Base-by-base conservation (phyloP, 35 echinoderm and acorn worm species). In the Holothuria glaberrima region DNA sequence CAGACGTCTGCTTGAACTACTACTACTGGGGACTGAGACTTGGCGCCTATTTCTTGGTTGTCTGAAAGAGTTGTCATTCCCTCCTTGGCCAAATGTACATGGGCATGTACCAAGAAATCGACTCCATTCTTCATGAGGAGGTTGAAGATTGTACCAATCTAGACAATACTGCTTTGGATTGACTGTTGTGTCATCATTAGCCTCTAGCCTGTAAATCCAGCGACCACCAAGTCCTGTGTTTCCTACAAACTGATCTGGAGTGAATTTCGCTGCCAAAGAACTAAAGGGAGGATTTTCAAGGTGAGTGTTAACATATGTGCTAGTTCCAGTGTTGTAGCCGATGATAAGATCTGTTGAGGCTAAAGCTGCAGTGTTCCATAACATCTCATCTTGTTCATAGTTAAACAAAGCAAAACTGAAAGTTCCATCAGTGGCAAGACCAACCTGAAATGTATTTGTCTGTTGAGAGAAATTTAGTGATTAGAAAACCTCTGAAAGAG, bases 361-460 rank as follows among this genome's bases (percentile, higher is more conserved):
- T 14, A 93, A 89, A 45, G 89, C 57, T 4, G 58, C 75, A 12
- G 69, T 66, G 33, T 97, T 88, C 95, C 95, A 97, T 4, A 89
- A 64, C 95, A 97, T 97, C 25, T 78, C 86, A 71, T 73, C 81
- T n/a, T 92, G 71, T 6, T 75, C 82, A 48, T 98, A 98, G 86
- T 94, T 98, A 80, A 98, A 98, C 34, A 98, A 78, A 27, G 75
- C 90, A 75, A 92, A 98, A 72, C 92, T 88, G 78, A 90, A 90
- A 31, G 69, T 72, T 45, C 92, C 90, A 78, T 98, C 92, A 12
- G 92, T 98, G n/a, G 88, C 59, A 24, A 98, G 67, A 31, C 78
- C 95, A 19, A 92, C 95, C 89, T 98, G 95, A 75, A 98, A 98
- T 26, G 95, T 98, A 22, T 94, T 92, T 50, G 90, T 91, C 93